Evolutionary conservation across 2,113 vertebrate genomes (phyloP).

Genomic region (Psittacula cyanocephala): DNA sequence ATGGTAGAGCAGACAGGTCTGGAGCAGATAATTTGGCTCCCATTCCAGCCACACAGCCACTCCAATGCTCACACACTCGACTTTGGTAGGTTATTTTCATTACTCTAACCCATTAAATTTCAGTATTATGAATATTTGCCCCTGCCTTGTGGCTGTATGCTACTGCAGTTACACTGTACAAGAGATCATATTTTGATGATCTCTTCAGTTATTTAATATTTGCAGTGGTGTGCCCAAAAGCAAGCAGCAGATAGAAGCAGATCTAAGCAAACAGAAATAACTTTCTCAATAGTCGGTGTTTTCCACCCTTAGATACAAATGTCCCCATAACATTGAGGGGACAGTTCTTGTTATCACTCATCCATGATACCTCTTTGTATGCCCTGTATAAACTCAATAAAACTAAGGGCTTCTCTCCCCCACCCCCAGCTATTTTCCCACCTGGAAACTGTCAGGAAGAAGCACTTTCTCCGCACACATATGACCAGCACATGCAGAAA

Average conservation of each 20-base stretch:
- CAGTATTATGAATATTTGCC: not conserved
- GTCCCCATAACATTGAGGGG: not conserved
- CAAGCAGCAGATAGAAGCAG: not conserved
- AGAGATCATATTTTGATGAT: not conserved
- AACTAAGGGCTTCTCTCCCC: not conserved
- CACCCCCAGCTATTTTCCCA: not conserved
- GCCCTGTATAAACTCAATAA: not conserved
- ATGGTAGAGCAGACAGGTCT: not conserved
- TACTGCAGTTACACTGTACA: not conserved
- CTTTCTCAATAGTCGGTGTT: not conserved
- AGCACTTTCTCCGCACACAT: not conserved
- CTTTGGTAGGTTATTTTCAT: not conserved
- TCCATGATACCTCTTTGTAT: rapidly evolving
- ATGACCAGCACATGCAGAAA: constrained; percentile 2
- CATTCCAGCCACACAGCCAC: not conserved
- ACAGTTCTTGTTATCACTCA: not conserved
- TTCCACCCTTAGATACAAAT: not conserved
- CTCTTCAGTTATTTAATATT: not conserved
- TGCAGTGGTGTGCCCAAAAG: not conserved
- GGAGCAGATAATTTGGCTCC: not conserved
- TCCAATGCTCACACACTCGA: rapidly evolving
- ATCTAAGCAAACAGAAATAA: not conserved
- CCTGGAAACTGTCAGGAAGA: not conserved
- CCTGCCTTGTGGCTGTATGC: not conserved
- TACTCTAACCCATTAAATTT: not conserved